Conservation (phyloP, 2,113 vertebrate genomes). For the human region DNA sequence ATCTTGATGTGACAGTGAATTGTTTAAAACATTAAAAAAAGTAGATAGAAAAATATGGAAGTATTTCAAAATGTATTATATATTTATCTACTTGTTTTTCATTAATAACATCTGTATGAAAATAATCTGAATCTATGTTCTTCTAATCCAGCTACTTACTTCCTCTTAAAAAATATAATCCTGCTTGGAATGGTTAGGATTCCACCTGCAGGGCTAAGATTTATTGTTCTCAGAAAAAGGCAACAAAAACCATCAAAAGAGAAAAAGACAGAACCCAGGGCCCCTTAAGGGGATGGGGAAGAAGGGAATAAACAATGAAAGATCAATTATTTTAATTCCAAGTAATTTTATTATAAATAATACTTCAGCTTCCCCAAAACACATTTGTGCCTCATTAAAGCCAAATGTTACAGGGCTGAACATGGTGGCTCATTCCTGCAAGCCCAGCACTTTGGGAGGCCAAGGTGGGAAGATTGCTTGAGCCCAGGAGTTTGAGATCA, state of each 20-base stretch:
- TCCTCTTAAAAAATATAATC: neutral
- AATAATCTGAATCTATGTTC: neutral
- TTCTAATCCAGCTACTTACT: neutral
- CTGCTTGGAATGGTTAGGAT: neutral
- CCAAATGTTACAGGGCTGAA: neutral
- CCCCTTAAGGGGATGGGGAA: neutral
- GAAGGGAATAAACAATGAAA: neutral
- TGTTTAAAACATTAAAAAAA: constrained; percentile 21
- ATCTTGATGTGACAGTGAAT: neutral
- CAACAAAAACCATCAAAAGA: neutral
- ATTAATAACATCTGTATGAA: neutral
- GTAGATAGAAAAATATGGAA: neutral
- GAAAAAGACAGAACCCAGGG: neutral
- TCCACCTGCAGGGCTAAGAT: neutral
- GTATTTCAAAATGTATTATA: neutral
- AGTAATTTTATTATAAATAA: neutral
- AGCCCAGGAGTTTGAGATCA: no score
- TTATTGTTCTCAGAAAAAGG: neutral
- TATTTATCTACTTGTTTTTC: neutral
- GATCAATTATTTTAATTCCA: neutral
- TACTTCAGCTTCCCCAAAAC: neutral
- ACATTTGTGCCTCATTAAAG: neutral
- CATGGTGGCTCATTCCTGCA: no score
- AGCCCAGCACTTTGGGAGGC: no score
- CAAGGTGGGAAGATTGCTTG: no score